Evolutionary conservation across 2,113 vertebrate genomes (phyloP), one percentile per base, ranked within the genome.

Genomic region (Asarcornis scutulata): DNA sequence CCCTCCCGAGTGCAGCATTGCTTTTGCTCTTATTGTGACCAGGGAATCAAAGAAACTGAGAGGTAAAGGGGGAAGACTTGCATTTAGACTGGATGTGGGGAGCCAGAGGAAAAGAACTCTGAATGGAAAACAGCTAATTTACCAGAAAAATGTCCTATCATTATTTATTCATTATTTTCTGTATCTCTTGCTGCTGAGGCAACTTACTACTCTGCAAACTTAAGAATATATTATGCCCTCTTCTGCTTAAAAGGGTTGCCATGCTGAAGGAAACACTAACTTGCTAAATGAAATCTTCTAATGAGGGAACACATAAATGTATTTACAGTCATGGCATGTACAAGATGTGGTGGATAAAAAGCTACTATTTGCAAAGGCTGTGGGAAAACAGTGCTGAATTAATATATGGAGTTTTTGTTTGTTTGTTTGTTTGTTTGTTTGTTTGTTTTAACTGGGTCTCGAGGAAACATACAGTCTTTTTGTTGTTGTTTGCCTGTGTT

Each of bases 1-100:
- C 60, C 29, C 38, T 40, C 14, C 21, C 0, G 6, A 23, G 6
- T 22, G 20, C 18, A 1, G 7, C 0, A 16, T 11, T 17, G 25
- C 46, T 50, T 10, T 56, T 83, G 42, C 66, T 55, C 50, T 21
- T 34, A 0, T 5, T 6, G 14, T 7, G 32, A 46, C 10, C 38
- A 2, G 0, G 14, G n/a, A 11, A 20, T 27, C 40, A 21, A 17
- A 32, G 58, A 13, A 58, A 26, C n/a, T 2, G 5, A n/a, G 23
- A 38, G 12, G 26, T 10, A 7, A 50, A 13, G 38, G 6, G 15
- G 27, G 5, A 72, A 75, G 11, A n/a, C 26, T 36, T 62, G 31
- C 12, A n/a, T 83, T 80, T 55, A 11, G 40, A 44, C 12, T 26
- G 2, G 9, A 44, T 17, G 7, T 9, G 25, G 11, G 5, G 3